Percentiles rank a stretch among this genome's conserved stretches.
phyloP scores from a whole-genome alignment of 1,140 invertebrate species.

The Trissolcus basalis region DNA sequence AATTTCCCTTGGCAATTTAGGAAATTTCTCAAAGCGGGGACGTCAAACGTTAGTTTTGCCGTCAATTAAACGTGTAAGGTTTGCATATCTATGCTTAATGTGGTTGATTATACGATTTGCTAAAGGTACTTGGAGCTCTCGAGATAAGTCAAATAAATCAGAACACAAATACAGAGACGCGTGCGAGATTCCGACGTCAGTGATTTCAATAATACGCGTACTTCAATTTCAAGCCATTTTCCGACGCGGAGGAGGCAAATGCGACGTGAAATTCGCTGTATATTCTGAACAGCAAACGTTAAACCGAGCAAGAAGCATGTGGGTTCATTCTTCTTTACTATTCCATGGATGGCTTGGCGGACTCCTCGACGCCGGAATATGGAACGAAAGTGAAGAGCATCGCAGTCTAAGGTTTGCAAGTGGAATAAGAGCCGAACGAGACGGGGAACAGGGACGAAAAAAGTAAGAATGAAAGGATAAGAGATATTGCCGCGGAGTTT shows the following conservation, averaged over 20 bases:
- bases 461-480: conserved; percentile 41
- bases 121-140: conserved; percentile 13
- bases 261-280: conserved; percentile 58
- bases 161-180: conserved; percentile 51
- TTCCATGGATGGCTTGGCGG: conserved; percentile 59
- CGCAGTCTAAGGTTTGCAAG: conserved; percentile 28
- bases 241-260: conserved; percentile 49
- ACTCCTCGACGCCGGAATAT: conserved; percentile 45
- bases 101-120: conserved; percentile 29
- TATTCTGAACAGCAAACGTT: conserved; percentile 57
- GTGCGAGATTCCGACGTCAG: conserved; percentile 51
- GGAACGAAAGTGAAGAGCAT: conserved; percentile 50
- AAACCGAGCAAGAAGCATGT: conserved; percentile 59
- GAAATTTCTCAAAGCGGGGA: conserved; percentile 30
- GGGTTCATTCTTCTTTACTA: conserved; percentile 70
- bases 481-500: conserved; percentile 58
- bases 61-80: conserved; percentile 36
- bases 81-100: conserved; percentile 20
- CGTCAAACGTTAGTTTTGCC: conserved; percentile 30
- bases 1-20: conserved; percentile 21
- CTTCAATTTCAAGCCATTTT: conserved; percentile 58
- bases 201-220: conserved; percentile 58
- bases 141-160: conserved; percentile 57
- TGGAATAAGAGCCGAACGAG: conserved; percentile 19
- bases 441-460: conserved; percentile 24